Conservation (phyloP, 2,888 invertebrate species). For the Sphinx pinastri region DNA sequence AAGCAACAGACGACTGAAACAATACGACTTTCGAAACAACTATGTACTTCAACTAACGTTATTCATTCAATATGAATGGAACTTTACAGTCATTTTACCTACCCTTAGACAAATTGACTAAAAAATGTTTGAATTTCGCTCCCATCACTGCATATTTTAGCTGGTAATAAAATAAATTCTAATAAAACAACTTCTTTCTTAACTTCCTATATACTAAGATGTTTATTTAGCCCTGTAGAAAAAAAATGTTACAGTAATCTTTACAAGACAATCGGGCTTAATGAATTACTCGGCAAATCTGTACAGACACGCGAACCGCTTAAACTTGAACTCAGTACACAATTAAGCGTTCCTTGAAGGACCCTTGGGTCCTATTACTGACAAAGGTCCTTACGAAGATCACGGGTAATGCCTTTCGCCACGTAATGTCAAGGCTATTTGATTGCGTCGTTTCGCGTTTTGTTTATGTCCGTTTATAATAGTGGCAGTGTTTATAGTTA, state of each 20-base stretch:
- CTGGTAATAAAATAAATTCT: not conserved
- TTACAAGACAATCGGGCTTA: conserved; percentile 26
- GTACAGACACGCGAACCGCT: conserved; percentile 45
- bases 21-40: too few relatives aligned
- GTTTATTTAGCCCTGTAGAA: too few relatives aligned
- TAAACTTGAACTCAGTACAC: conserved; percentile 42
- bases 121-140: too few relatives aligned
- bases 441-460: not conserved
- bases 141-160: not conserved
- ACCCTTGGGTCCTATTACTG: conserved; percentile 37
- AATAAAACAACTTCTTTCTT: too few relatives aligned
- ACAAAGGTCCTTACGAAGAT: conserved; percentile 32
- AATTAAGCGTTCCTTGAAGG: conserved; percentile 55
- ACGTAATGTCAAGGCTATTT: conserved; percentile 27
- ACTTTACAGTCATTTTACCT: not conserved
- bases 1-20: too few relatives aligned
- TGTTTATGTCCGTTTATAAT: not conserved
- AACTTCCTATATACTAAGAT: too few relatives aligned
- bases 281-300: conserved; percentile 46
- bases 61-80: not conserved
- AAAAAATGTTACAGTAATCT: not conserved
- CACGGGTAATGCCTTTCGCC: conserved; percentile 24
- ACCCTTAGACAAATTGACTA: not conserved
- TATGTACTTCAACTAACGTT: not conserved
- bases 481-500: not conserved